Evolutionary conservation across 2,797 vertebrate species (phyloP).

Genomic region (Typhlichthys subterraneus): DNA sequence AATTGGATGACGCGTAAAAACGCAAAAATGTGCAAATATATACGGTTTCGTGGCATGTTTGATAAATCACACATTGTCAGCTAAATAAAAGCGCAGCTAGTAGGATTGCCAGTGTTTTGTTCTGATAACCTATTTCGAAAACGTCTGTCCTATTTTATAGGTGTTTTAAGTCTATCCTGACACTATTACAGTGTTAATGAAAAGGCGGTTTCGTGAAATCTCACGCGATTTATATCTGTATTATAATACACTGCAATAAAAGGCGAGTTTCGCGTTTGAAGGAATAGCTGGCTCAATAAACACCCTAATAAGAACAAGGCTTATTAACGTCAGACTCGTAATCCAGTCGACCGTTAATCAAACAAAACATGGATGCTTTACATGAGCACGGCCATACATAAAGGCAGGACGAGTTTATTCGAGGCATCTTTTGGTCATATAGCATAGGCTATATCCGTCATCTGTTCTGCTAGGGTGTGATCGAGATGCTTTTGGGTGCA

Average conservation of each 20-base stretch:
- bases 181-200: too few relatives aligned
- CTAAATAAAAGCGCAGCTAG: too few relatives aligned
- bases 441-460: constrained; percentile 37
- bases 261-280: constrained; percentile 9
- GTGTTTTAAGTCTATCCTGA: constrained; percentile 1
- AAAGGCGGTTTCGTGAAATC: too few relatives aligned
- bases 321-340: constrained; percentile 53
- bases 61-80: too few relatives aligned
- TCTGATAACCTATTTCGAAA: constrained; percentile 4
- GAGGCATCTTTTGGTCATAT: constrained; percentile 46
- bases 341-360: constrained; percentile 67
- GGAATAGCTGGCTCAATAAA: constrained; percentile 31
- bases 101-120: constrained; percentile 35
- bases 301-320: constrained; percentile 50
- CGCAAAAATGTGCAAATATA: constrained; percentile 2
- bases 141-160: constrained; percentile 9
- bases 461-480: constrained; percentile 88
- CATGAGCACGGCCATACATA: too few relatives aligned
- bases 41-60: too few relatives aligned
- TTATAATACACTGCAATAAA: neutral
- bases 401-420: constrained; percentile 64
- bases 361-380: constrained; percentile 47
- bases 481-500: constrained; percentile 73
- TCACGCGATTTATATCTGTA: constrained; percentile 4
- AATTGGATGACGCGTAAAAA: constrained; percentile 53